Evolutionary conservation across 2,113 vertebrate genomes (phyloP).

Genomic region (Megaceryle torquata): DNA sequence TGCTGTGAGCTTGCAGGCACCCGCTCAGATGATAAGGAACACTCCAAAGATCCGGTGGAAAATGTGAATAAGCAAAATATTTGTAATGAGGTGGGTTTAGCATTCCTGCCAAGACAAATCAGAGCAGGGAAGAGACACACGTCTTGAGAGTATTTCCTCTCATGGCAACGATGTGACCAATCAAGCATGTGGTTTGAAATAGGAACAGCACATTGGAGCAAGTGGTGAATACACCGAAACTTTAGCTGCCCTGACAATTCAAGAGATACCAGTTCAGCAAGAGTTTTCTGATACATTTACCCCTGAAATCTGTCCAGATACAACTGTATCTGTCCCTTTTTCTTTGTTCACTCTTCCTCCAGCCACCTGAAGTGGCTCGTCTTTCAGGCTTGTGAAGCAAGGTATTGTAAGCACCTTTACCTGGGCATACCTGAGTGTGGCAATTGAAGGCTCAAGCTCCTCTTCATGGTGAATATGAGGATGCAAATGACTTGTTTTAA

Average conservation of each 20-base stretch:
- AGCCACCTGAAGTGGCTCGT: not conserved
- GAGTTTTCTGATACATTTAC: not conserved
- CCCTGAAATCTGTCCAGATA: not conserved
- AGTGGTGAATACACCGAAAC: not conserved
- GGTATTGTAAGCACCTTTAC: not conserved
- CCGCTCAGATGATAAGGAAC: not conserved
- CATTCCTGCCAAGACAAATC: not conserved
- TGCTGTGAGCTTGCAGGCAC: not conserved
- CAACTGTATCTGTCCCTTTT: not conserved
- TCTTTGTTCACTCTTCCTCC: not conserved
- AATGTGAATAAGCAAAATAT: not conserved
- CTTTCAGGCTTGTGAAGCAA: not conserved
- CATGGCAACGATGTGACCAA: not conserved
- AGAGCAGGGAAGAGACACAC: not conserved
- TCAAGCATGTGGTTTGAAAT: not conserved
- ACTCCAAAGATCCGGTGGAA: not conserved
- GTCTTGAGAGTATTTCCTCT: not conserved
- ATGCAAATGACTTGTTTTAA: not conserved
- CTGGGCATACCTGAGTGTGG: not conserved
- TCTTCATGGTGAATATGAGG: not conserved
- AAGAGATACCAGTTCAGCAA: not conserved
- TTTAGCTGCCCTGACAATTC: not conserved
- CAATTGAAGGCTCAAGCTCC: not conserved
- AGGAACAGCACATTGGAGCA: not conserved
- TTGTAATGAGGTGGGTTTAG: not conserved